phyloP scores from a whole-genome alignment of 37 sponge, comb jelly and placozoan genomes.

The Bolinopsis microptera region DNA sequence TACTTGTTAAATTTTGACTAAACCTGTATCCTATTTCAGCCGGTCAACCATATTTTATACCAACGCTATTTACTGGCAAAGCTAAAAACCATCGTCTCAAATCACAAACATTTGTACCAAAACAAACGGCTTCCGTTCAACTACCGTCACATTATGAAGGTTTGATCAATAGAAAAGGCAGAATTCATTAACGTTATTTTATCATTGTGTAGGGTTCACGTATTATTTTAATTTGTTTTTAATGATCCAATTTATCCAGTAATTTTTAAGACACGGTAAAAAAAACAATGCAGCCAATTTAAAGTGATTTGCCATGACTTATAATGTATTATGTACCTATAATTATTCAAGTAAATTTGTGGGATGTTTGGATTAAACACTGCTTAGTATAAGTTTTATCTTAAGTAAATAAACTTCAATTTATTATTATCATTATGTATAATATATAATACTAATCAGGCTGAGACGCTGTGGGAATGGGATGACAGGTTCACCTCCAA shows the following conservation, averaged over 20 bases:
- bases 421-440: background rate
- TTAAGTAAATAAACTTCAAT: background rate
- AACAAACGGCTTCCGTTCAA: background rate
- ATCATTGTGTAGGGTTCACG: too few relatives aligned
- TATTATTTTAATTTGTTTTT: too few relatives aligned
- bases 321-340: too few relatives aligned
- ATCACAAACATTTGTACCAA: slow-evolving; percentile 23
- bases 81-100: background rate
- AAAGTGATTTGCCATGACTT: too few relatives aligned
- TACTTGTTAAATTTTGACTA: too few relatives aligned
- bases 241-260: too few relatives aligned
- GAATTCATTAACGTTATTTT: too few relatives aligned
- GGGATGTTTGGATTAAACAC: background rate
- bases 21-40: background rate
- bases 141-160: slow-evolving; percentile 46
- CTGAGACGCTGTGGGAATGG: slow-evolving; percentile 10
- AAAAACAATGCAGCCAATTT: too few relatives aligned
- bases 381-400: background rate
- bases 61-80: slow-evolving; percentile 22
- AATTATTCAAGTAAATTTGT: background rate
- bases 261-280: too few relatives aligned
- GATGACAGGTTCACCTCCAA: slow-evolving; percentile 25
- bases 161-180: background rate
- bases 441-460: background rate
- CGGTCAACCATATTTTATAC: slow-evolving; percentile 12